A percentile compares a stretch with the other conserved stretches of the same genome.
Conservation (phyloP, 2,888 invertebrate genomes). For the Patella ulyssiponensis region DNA sequence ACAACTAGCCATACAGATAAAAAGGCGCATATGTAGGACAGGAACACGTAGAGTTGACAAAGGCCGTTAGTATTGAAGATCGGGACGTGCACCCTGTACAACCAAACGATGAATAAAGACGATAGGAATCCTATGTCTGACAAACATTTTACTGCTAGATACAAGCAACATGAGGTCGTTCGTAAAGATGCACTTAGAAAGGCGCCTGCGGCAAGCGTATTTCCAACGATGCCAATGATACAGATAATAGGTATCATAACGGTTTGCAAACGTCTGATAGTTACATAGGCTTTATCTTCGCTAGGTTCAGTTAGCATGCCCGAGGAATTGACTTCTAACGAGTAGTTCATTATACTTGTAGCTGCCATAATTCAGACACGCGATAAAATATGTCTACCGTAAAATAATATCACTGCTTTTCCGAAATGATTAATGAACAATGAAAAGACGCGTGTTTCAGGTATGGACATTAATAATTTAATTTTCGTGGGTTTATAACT, state of each 20-base stretch:
- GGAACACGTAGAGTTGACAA: constrained; percentile 29
- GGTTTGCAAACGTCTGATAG: constrained; percentile 21
- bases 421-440: too few species aligned
- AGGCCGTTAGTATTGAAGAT: constrained; percentile 23
- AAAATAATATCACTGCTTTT: too few species aligned
- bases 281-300: constrained; percentile 10
- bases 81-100: constrained; percentile 24
- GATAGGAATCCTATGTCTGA: constrained; percentile 32
- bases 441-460: too few species aligned
- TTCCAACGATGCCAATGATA: constrained; percentile 29
- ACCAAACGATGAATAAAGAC: constrained; percentile 31
- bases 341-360: too few species aligned
- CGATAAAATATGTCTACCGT: too few species aligned
- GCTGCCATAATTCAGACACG: too few species aligned
- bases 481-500: too few species aligned
- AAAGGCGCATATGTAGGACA: constrained; percentile 35
- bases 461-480: too few species aligned
- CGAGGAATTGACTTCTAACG: too few species aligned
- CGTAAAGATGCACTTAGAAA: constrained; percentile 26
- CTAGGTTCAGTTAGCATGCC: neutral
- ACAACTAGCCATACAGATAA: constrained; percentile 38
- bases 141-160: constrained; percentile 28
- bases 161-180: constrained; percentile 30
- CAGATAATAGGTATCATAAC: constrained; percentile 28
- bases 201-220: constrained; percentile 25